Conservation (phyloP, 2,888 invertebrate species). For the Noctua fimbriata region DNA sequence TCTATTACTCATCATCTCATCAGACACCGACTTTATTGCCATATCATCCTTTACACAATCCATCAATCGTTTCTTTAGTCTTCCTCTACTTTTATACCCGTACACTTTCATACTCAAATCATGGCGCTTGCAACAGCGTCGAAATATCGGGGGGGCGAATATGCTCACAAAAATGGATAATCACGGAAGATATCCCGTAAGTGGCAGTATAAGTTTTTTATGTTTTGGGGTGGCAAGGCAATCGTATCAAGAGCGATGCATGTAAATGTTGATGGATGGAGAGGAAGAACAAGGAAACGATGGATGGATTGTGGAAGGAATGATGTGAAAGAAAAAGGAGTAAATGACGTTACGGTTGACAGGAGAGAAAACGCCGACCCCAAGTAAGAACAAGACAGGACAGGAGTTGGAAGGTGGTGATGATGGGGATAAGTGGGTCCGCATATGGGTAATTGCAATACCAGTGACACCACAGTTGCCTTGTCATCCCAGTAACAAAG, state of each 20-base stretch:
- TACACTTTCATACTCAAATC: no score
- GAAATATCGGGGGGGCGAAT: no score
- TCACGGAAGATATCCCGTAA: no score
- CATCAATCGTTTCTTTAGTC: no score
- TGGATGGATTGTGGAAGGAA: neutral
- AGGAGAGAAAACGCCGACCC: neutral
- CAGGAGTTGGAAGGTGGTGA: no score
- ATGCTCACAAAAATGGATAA: no score
- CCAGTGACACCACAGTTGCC: neutral
- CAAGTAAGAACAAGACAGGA: neutral
- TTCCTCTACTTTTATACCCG: no score
- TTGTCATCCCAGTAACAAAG: neutral
- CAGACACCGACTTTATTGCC: no score
- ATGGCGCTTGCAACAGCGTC: no score
- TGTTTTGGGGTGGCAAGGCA: neutral
- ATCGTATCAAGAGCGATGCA: neutral
- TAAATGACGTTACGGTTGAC: neutral
- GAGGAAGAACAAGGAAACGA: neutral
- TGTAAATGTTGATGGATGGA: neutral
- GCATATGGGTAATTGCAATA: neutral
- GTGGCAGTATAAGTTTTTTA: no score
- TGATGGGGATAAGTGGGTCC: neutral
- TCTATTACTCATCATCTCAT: no score
- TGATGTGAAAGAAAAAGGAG: neutral
- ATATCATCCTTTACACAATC: no score